A percentile compares a stretch with the other conserved stretches of the same genome.
Evolutionary conservation across 2,113 vertebrate genomes (phyloP).

Genomic region (Porphyrio hochstetteri): DNA sequence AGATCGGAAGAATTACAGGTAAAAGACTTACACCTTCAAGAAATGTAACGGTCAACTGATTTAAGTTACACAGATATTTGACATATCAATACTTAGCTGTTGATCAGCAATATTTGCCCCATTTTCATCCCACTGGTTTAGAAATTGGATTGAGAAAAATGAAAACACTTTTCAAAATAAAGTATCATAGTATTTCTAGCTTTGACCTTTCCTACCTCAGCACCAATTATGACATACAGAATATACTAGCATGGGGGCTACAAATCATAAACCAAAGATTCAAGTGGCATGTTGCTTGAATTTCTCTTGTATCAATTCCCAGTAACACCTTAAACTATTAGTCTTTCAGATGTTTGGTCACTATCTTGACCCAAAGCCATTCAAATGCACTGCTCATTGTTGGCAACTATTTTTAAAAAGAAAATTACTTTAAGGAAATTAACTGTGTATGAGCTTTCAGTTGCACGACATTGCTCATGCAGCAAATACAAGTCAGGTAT

Average conservation of each 20-base stretch:
- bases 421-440: not conserved
- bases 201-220: not conserved
- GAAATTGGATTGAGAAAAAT: not conserved
- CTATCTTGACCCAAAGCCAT: not conserved
- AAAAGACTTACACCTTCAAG: not conserved
- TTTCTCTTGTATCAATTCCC: not conserved
- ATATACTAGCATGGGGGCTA: not conserved
- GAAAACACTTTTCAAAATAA: not conserved
- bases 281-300: not conserved
- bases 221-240: not conserved
- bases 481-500: not conserved
- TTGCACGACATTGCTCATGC: not conserved
- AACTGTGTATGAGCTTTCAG: not conserved
- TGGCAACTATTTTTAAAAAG: not conserved
- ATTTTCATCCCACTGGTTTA: not conserved
- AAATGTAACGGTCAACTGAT: not conserved
- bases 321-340: not conserved
- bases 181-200: not conserved
- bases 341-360: not conserved
- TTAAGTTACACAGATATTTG: not conserved
- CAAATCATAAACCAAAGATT: not conserved
- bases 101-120: not conserved
- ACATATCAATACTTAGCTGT: not conserved
- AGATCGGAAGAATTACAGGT: constrained; percentile 97
- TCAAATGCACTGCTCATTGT: not conserved